Conservation (phyloP, 1,140 invertebrate genomes). For the Asobara japonica region DNA sequence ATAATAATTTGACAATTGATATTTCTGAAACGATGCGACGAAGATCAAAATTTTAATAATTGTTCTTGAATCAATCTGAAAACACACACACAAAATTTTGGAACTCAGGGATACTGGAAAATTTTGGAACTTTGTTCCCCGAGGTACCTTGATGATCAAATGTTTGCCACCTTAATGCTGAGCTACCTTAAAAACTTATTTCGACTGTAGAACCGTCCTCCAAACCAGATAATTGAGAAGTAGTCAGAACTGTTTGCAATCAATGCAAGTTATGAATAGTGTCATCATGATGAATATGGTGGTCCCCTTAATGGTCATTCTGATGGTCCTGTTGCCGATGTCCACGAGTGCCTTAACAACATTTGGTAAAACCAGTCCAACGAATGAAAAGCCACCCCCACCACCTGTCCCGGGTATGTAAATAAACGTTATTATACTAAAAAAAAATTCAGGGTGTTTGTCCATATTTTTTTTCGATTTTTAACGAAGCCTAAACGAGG, state of each 20-base stretch:
- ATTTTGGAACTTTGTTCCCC: no score
- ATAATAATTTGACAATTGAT: no score
- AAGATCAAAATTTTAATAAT: no score
- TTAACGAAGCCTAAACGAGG: neutral
- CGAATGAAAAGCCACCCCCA: slow-evolving; percentile 65
- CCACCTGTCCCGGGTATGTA: slow-evolving; percentile 68
- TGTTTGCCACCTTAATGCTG: no score
- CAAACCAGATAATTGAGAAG: neutral
- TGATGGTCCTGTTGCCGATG: slow-evolving; percentile 58
- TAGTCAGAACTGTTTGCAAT: neutral
- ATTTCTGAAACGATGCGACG: no score
- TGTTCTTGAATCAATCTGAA: no score
- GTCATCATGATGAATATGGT: slow-evolving; percentile 43
- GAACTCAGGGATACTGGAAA: no score
- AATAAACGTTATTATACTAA: slow-evolving; percentile 7
- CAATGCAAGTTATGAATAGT: slow-evolving; percentile 44
- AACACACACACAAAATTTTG: no score
- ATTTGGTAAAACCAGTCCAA: slow-evolving; percentile 74
- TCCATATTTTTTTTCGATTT: neutral
- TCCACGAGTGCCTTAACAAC: slow-evolving; percentile 72
- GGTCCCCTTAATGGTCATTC: slow-evolving; percentile 38
- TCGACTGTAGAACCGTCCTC: no score
- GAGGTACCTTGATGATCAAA: no score
- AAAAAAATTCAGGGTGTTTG: neutral
- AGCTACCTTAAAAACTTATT: no score